A percentile compares a stretch with the other conserved stretches of the same genome.
phyloP scores from a whole-genome alignment of 2,113 vertebrate genomes.

The Gymnarchus niloticus region DNA sequence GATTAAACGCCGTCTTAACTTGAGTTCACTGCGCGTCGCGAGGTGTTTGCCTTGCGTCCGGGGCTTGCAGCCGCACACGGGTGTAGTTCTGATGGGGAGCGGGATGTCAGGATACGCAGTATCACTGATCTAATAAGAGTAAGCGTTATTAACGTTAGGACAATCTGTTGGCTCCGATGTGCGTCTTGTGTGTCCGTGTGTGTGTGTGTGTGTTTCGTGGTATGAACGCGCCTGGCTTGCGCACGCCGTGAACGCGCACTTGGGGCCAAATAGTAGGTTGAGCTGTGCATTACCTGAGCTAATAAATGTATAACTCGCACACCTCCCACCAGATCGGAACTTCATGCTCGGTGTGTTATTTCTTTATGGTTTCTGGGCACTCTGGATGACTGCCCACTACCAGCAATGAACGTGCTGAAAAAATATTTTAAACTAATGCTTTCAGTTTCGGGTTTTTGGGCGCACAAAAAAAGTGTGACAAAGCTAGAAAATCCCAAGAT shows the following conservation, averaged over 20 bases:
- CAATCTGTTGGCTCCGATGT: constrained; percentile 6
- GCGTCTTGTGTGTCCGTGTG: constrained; percentile 17
- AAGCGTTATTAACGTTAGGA: constrained; percentile 39
- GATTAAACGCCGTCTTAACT: constrained; percentile 41
- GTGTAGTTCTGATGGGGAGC: neutral
- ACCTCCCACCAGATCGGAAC: constrained; percentile 19
- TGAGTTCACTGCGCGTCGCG: neutral
- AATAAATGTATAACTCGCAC: constrained; percentile 36
- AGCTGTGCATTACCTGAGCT: constrained; percentile 45
- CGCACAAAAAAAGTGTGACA: neutral
- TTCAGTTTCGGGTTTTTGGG: neutral
- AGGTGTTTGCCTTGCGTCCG: constrained; percentile 22
- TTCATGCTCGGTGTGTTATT: constrained; percentile 10
- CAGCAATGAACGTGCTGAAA: neutral
- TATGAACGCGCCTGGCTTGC: constrained; percentile 31
- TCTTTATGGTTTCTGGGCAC: neutral
- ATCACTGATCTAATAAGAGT: neutral
- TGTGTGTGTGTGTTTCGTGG: constrained; percentile 28
- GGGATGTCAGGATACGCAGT: neutral
- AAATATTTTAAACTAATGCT: neutral
- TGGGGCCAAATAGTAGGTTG: constrained; percentile 39
- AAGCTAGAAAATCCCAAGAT: neutral
- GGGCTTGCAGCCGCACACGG: neutral
- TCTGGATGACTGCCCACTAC: neutral
- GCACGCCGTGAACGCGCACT: constrained; percentile 48